Evolutionary conservation across 2,888 invertebrate species (phyloP), one percentile per base, ranked within the genome.

Genomic region (Pristionchus entomophagus): DNA sequence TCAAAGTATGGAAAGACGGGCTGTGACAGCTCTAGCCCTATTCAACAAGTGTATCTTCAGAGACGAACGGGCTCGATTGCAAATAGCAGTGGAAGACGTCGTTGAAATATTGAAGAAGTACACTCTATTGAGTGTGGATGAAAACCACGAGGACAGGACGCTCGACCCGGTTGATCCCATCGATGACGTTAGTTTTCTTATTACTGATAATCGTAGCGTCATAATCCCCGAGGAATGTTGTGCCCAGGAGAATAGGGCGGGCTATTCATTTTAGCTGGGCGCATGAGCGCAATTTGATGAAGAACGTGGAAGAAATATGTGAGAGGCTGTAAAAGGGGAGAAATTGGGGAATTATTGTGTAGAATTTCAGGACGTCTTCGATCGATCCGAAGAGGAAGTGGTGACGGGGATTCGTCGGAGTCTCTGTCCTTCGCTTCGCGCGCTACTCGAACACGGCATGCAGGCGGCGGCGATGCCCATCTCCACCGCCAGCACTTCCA

Each of bases 391-490:
- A 94, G 96, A 96, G 88, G 96, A 97, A 89, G 94, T 99, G 81
- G 97, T 97, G 0, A 96, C 96, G 35, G 96, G 96, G 78, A 97
- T 99, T 8, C 95, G 99, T 49, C 97, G 97, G 94, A 97, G 97
- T 92, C 95, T 99, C 86, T 96, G 97, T 26, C 95, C 96, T n/a
- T 96, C 97, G 83, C 95, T 99, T 88, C 95, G 97, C 90, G 97
- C 98, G 94, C 95, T 99, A 45, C 96, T 99, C 90, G 97, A 99
- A 94, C 99, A 99, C 94, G 99, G 99, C 0, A 95, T 97, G 88
- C 81, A 89, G n/a, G 12, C 87, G 6, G 88, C 89, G 59, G 91
- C 89, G 0, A n/a, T 84, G 19, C 45, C 82, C 29, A 56, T 88
- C 29, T 56, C 87, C 14, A 87, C 87, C 6, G 73, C 69, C 4